These are phyloP conservation scores for Atta colombica DNA, from an alignment of 1,140 invertebrate genomes.

Conservation along the genomic window DNA sequence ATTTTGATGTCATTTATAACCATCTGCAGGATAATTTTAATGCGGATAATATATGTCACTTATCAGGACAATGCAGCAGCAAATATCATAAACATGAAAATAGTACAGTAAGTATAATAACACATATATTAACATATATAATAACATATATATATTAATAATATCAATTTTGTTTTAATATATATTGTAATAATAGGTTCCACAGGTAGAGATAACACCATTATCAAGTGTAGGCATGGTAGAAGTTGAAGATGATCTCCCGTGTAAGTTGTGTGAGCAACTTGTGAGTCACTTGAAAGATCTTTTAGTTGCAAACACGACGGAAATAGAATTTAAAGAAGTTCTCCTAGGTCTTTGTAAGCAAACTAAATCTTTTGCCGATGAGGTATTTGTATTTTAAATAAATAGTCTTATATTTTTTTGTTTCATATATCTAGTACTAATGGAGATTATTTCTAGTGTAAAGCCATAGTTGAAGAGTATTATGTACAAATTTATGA, in stretches of 20 bases:
- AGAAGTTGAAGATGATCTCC: slow-evolving; percentile 89
- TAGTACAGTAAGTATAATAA: slow-evolving; percentile 78
- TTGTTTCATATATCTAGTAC: background rate
- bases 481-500: slow-evolving; percentile 92
- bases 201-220: slow-evolving; percentile 87
- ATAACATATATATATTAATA: slow-evolving; percentile 4
- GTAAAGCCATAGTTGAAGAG: slow-evolving; percentile 90
- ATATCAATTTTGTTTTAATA: slow-evolving; percentile 27
- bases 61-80: slow-evolving; percentile 90
- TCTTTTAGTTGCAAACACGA: slow-evolving; percentile 94
- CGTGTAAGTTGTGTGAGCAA: slow-evolving; percentile 95
- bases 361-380: slow-evolving; percentile 90
- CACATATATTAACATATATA: background rate
- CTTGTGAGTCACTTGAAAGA: slow-evolving; percentile 93
- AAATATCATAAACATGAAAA: slow-evolving; percentile 90
- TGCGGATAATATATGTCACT: slow-evolving; percentile 90
- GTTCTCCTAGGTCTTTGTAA: slow-evolving; percentile 93
- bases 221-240: slow-evolving; percentile 87
- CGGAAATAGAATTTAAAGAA: slow-evolving; percentile 92
- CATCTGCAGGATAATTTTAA: slow-evolving; percentile 89
- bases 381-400: slow-evolving; percentile 81
- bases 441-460: slow-evolving; percentile 79
- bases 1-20: slow-evolving; percentile 90
- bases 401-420: slow-evolving; percentile 9
- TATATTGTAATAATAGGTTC: slow-evolving; percentile 64